Evolutionary conservation across 2,113 vertebrate genomes (phyloP).

Genomic region (Telmatochromis sp.): DNA sequence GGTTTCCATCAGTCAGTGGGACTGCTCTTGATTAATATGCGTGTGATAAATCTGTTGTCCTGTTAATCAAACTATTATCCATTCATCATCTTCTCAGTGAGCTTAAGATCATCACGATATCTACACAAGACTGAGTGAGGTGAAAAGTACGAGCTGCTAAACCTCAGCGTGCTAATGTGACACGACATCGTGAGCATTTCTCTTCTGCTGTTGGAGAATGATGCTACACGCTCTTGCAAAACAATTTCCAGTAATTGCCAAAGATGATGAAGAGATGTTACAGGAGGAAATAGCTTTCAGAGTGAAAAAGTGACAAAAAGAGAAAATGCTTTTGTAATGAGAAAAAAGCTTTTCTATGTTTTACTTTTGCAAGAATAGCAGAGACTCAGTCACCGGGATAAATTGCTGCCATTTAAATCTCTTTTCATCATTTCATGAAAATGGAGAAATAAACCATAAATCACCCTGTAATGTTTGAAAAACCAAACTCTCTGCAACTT

Average conservation of each 20-base stretch:
- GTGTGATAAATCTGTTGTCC: slow-evolving; percentile 26
- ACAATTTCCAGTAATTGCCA: slow-evolving; percentile 23
- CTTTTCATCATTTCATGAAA: slow-evolving; percentile 13
- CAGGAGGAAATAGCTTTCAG: slow-evolving; percentile 2
- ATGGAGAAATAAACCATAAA: slow-evolving; percentile 10
- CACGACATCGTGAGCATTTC: background rate
- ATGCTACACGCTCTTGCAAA: background rate
- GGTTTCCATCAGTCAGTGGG: background rate
- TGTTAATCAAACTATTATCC: slow-evolving; percentile 31
- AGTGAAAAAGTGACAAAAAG: background rate
- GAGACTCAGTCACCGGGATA: background rate
- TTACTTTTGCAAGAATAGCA: background rate
- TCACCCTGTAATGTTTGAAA: background rate
- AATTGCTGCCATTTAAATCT: slow-evolving; percentile 9
- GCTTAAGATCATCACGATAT: background rate
- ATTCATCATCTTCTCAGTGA: slow-evolving; percentile 26
- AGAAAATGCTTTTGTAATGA: slow-evolving; percentile 22
- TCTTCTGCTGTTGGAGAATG: background rate
- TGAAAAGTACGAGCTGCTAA: background rate
- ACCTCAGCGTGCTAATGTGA: background rate
- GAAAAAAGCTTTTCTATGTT: slow-evolving; percentile 3
- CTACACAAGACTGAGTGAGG: background rate
- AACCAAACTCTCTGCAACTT: background rate
- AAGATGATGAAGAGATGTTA: slow-evolving; percentile 10
- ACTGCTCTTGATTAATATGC: slow-evolving; percentile 3